Evolutionary conservation across 2,797 vertebrate genomes (phyloP), one percentile per base, ranked within the genome.

Genomic region (Mormyrus proboscirostris): DNA sequence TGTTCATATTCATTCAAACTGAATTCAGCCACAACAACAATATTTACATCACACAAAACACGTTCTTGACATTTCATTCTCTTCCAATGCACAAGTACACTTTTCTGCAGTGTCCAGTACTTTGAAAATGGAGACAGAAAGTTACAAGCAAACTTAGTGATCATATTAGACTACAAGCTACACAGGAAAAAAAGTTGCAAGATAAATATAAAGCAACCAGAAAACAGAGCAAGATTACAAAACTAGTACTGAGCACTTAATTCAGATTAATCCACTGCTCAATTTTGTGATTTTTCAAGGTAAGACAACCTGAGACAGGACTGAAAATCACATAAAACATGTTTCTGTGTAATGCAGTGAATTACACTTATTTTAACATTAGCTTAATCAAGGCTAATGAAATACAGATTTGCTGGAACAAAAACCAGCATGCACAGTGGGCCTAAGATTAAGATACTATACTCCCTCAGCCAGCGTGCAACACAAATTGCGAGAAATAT

Each of bases 1-100:
- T 55, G 89, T 89, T 92, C 88, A 89, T 91, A 69, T 90, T 88
- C 73, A 79, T 25, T 92, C 89, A 91, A 29, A 62, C 19, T 29
- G 16, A 83, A 41, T 69, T 50, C 19, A 12, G 84, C 50, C 38
- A 19, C 51, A 44, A 57, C 82, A 84, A 25, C 12, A 87, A 41
- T n/a, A 51, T 38, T 87, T 87, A 59, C 25, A 87, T 22, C 16
- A 29, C 12, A 12, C 8, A 87, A n/a, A 25, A 82, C 73, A 41
- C 49, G 0, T 41, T 41, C n/a, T 49, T 29, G 4, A 49, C 38
- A n/a, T 79, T 55, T 38, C 49, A 38, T 38, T 86, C 85, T 50
- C 9, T 38, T 33, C 29, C 14, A 55, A 29, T 86, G 83, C 16
- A 12, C 50, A 84, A 19, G 3, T 50, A 50, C 25, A n/a, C 22